Conservation (phyloP, 92 coral and sea anemone species). For the Anthopleura xanthogrammica region DNA sequence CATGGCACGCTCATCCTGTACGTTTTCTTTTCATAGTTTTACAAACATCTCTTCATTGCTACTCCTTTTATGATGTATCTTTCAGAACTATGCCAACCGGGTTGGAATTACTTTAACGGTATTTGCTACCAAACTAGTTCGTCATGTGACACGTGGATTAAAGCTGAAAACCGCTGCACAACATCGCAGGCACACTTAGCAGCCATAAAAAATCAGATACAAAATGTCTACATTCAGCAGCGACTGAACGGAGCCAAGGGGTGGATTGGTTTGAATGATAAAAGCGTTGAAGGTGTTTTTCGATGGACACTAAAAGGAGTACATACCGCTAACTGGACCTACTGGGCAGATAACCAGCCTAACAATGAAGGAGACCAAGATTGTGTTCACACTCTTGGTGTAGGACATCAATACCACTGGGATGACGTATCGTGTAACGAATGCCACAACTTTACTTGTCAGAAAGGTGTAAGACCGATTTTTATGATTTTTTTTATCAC, state of each 20-base stretch:
- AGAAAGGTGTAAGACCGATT: slow-evolving; percentile 27
- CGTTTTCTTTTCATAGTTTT: no score
- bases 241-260: slow-evolving; percentile 53
- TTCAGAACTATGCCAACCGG: slow-evolving; percentile 57
- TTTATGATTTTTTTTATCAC: no score
- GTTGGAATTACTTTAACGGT: slow-evolving; percentile 67
- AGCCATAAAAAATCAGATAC: slow-evolving; percentile 37
- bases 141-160: slow-evolving; percentile 52
- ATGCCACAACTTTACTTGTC: slow-evolving; percentile 52
- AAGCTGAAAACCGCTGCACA: slow-evolving; percentile 44
- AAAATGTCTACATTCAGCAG: slow-evolving; percentile 59
- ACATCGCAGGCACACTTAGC: slow-evolving; percentile 35
- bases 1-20: no score
- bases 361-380: slow-evolving; percentile 35
- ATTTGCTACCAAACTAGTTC: slow-evolving; percentile 60
- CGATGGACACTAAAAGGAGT: slow-evolving; percentile 13
- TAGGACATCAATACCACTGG: slow-evolving; percentile 42
- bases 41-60: no score
- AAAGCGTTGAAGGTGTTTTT: slow-evolving; percentile 33
- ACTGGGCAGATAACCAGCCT: slow-evolving; percentile 38
- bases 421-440: slow-evolving; percentile 52
- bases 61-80: background rate
- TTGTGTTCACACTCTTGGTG: slow-evolving; percentile 64
- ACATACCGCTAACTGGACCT: background rate
- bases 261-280: slow-evolving; percentile 58